Base-by-base conservation (phyloP, 2,888 invertebrate genomes). In the Autographa gamma region DNA sequence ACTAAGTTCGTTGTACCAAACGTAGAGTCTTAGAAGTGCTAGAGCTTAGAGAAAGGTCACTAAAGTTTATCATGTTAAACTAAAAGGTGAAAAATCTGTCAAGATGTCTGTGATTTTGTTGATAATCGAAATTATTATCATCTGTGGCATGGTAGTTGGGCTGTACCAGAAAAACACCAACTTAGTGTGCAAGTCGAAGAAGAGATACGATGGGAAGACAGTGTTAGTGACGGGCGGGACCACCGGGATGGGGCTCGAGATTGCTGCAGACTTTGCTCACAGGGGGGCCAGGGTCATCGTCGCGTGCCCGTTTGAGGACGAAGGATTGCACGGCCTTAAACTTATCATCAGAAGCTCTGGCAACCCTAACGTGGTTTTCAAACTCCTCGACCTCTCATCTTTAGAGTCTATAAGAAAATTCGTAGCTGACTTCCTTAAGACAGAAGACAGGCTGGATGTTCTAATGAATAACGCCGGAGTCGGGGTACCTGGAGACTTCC, bases 391-490 rank as follows among this genome's bases (percentile, higher is more conserved):
- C 87, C 91, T 98, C 31, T 96, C 97, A 4, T 98, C 97, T 0
- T 93, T 97, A 76, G 96, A 97, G 80, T 98, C 98, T 0, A 96
- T 98, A 8, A 96, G 98, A 19, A 96, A 97, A 79, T 99, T 99
- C 88, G 98, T 98, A 0, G 96, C 96, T 5, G 97, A 97, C 71
- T 96, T 99, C 38, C 95, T 97, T 34, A 96, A 96, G 80, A 97
- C 96, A 0, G 98, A 98, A 93, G 90, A 96, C 8, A 96, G 96
- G 87, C 90, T 99, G 66, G 97, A 99, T 90, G 97, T 98, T 25
- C 92, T 99, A n/a, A 96, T 99, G 59, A 98, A 98, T 89, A 99
- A 99, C 87, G 99, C 99, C 0, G 99, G 98, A 3, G 97, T 97
- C 0, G 97, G 98, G 61, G 94, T 96, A 0, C 96, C 97, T 70